Evolutionary conservation across 2,888 invertebrate genomes (phyloP).

Genomic region (Cheilosia scutellata): DNA sequence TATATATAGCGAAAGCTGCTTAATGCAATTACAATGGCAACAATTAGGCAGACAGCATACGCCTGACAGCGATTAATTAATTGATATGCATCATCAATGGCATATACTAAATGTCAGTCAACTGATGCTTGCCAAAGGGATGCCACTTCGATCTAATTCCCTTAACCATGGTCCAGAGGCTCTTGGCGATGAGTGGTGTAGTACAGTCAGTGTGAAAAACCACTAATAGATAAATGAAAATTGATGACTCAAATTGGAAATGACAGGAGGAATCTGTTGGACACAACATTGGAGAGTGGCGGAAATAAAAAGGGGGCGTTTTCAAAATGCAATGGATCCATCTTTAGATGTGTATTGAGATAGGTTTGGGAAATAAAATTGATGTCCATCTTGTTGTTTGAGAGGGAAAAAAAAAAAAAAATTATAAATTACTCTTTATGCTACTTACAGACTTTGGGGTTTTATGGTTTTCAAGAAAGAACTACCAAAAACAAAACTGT

Average conservation of each 20-base stretch:
- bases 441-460: too few species aligned
- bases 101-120: constrained; percentile 15
- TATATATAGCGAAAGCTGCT: neutral
- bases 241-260: constrained; percentile 37
- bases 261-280: neutral
- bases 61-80: constrained; percentile 52
- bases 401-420: too few species aligned
- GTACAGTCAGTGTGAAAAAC: neutral
- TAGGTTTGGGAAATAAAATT: too few species aligned
- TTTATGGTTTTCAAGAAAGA: too few species aligned
- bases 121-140: neutral
- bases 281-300: neutral
- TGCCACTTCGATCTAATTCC: constrained; percentile 24
- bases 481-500: too few species aligned
- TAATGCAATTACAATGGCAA: constrained; percentile 35
- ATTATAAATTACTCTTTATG: too few species aligned
- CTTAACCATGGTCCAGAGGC: constrained; percentile 8
- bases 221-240: constrained; percentile 35
- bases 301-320: too few species aligned
- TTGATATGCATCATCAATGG: constrained; percentile 38
- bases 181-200: constrained; percentile 2
- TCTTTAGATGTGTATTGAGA: too few species aligned
- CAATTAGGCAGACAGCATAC: constrained; percentile 15
- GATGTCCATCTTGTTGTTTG: too few species aligned
- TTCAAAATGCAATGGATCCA: too few species aligned